Percentiles rank a stretch among this genome's conserved stretches.
Evolutionary conservation across 1,140 invertebrate genomes (phyloP).

Genomic region (Drosophila albomicans): DNA sequence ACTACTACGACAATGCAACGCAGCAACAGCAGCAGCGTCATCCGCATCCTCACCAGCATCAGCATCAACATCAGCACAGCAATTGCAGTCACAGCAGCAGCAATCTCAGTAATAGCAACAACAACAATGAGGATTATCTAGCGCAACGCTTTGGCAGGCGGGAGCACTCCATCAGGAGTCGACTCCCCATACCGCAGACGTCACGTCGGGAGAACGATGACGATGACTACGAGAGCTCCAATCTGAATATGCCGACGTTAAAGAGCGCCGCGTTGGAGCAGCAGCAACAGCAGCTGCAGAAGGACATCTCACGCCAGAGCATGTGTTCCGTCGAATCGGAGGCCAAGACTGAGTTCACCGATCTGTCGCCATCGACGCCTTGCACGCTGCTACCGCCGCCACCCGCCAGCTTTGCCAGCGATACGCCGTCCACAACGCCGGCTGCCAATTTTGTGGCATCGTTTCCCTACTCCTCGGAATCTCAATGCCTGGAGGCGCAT

Average conservation of each 20-base stretch:
- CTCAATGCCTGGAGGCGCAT: slow-evolving; percentile 82
- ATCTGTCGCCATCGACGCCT: slow-evolving; percentile 82
- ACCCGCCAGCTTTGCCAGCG: slow-evolving; percentile 69
- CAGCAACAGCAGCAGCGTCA: slow-evolving; percentile 60
- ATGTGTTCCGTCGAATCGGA: slow-evolving; percentile 85
- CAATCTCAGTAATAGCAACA: slow-evolving; percentile 55
- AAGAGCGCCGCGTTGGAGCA: slow-evolving; percentile 59
- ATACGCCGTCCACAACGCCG: slow-evolving; percentile 50
- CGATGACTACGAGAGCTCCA: slow-evolving; percentile 78
- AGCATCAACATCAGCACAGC: slow-evolving; percentile 70
- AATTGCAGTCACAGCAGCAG: slow-evolving; percentile 72
- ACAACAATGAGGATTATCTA: slow-evolving; percentile 86
- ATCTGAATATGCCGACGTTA: slow-evolving; percentile 66
- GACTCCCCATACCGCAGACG: slow-evolving; percentile 87
- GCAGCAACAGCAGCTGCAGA: slow-evolving; percentile 84
- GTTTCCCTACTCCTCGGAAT: slow-evolving; percentile 81
- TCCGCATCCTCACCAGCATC: slow-evolving; percentile 57
- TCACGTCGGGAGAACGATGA: slow-evolving; percentile 77
- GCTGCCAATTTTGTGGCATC: slow-evolving; percentile 77
- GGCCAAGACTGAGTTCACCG: slow-evolving; percentile 84
- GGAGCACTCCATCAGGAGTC: slow-evolving; percentile 86
- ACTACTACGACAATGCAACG: slow-evolving; percentile 80
- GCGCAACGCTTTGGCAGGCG: slow-evolving; percentile 86
- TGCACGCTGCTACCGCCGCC: slow-evolving; percentile 60
- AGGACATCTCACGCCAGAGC: slow-evolving; percentile 86